Percentiles rank a stretch among this genome's conserved stretches.
These are phyloP conservation scores for Balaeniceps rex DNA, from an alignment of 2,113 vertebrate species.

Conservation along the genomic window DNA sequence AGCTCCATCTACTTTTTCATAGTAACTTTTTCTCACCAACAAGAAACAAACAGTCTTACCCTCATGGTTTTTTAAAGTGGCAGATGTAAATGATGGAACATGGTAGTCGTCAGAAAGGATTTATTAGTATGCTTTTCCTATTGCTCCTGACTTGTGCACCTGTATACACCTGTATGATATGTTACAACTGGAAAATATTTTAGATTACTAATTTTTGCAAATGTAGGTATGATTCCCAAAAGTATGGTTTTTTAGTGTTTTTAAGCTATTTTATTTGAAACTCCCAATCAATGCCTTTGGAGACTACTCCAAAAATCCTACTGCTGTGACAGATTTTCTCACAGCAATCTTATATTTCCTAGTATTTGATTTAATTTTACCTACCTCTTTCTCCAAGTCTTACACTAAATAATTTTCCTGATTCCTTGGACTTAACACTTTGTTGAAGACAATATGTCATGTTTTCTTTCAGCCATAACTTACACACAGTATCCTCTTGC, in stretches of 20 bases:
- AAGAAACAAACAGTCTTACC: background rate
- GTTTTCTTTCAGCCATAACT: background rate
- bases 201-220: background rate
- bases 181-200: background rate
- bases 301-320: background rate
- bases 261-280: background rate
- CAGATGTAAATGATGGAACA: background rate
- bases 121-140: background rate
- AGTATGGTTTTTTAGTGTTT: background rate
- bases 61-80: background rate
- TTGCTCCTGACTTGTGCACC: background rate
- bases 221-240: background rate
- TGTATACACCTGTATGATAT: accelerated
- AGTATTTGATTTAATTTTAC: background rate
- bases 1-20: background rate
- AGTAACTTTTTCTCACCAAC: background rate
- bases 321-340: background rate
- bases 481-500: background rate
- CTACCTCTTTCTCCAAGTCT: background rate
- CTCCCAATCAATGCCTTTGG: background rate
- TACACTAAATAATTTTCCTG: background rate
- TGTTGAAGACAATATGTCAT: background rate
- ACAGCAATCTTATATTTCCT: background rate
- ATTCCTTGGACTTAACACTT: background rate
- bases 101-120: background rate